Evolutionary conservation across 2,113 vertebrate genomes (phyloP), one percentile per base, ranked within the genome.

Genomic region (Leptobrachium leishanense): DNA sequence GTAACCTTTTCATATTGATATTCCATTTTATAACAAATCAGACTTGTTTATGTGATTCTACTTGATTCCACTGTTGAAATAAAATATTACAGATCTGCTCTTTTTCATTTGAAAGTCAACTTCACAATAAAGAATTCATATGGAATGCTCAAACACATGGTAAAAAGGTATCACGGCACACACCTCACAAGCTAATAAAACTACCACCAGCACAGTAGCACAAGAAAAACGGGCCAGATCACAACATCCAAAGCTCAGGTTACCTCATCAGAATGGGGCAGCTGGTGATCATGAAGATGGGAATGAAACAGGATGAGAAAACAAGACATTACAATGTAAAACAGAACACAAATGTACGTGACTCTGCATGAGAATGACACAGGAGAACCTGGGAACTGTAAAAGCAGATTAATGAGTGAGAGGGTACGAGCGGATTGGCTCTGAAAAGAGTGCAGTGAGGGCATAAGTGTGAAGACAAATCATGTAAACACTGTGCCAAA

Each of bases 241-340:
- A 86, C 83, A 75, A 74, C 74, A 83, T 78, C 77, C 74, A 55
- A 53, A 81, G 43, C 57, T 67, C 62, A 66, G 66, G 85, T 95
- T 94, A 94, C 93, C 93, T 94, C 90, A 64, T 89, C 82, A 71
- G 89, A 91, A 73, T 84, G 90, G 83, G 93, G 93, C n/a, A 94
- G 90, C 93, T 95, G 82, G 84, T 68, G 81, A 63, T 86, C 59
- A 85, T 31, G 84, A 74, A 39, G 84, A 62, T 43, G 1, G 67
- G 66, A 86, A 76, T 65, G 42, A 13, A 68, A 81, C 82, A 69
- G 85, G 41, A 87, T 82, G 72, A 72, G 68, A 53, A 84, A 84
- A 62, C 13, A 70, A 75, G 75, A 67, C 79, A 68, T 75, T 75
- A 79, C 11, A 72, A 72, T 63, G 1, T 79, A 72, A 1, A 7